Conservation (phyloP, 2,113 vertebrate species). For the Aspidoscelis tigris region DNA sequence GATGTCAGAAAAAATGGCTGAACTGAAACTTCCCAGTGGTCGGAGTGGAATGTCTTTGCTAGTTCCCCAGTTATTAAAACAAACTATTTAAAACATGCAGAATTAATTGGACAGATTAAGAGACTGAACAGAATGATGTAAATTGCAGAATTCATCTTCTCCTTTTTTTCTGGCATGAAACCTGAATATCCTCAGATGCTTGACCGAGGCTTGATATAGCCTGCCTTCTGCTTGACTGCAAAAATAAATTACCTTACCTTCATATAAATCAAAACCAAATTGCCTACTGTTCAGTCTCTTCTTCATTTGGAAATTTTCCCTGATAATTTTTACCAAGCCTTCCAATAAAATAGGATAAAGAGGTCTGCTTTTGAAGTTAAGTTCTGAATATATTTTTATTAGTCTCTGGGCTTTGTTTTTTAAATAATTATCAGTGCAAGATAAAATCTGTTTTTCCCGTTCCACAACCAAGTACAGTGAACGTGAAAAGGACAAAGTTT, state of each 20-base stretch:
- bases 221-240: not conserved
- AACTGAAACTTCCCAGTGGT: not conserved
- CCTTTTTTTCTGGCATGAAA: not conserved
- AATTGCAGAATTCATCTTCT: not conserved
- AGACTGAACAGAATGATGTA: not conserved
- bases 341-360: slow-evolving; percentile 27
- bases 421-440: not conserved
- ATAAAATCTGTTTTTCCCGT: slow-evolving; percentile 13
- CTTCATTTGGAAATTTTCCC: slow-evolving; percentile 20
- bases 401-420: not conserved
- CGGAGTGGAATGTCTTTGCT: not conserved
- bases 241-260: not conserved
- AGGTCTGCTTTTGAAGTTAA: not conserved
- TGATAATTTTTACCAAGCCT: slow-evolving; percentile 23
- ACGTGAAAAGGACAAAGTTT: slow-evolving; percentile 24
- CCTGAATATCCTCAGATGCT: not conserved
- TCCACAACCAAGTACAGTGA: slow-evolving; percentile 7
- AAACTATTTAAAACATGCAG: not conserved
- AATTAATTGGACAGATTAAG: not conserved
- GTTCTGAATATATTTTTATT: not conserved
- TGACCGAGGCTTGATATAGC: not conserved
- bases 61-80: not conserved
- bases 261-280: not conserved
- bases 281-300: slow-evolving; percentile 1
- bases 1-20: too few relatives aligned